Conservation (phyloP, 1,140 invertebrate species). For the Himalopsyche phryganea region DNA sequence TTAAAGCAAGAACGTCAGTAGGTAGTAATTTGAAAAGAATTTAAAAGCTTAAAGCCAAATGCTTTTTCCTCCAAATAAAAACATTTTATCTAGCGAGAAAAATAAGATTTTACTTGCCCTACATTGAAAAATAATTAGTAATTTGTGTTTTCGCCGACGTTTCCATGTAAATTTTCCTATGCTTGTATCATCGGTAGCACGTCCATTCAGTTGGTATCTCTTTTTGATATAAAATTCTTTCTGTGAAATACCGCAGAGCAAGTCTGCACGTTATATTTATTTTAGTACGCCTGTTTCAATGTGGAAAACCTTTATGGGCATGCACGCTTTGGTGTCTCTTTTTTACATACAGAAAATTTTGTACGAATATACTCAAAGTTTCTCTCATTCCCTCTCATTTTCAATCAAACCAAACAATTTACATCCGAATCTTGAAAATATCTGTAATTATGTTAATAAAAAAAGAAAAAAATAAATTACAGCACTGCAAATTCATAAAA, state of each 20-base stretch:
- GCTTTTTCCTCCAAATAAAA: no score
- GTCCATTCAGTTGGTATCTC: slow-evolving; percentile 30
- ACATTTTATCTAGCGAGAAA: neutral
- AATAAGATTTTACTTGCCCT: slow-evolving; percentile 6
- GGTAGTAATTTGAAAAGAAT: no score
- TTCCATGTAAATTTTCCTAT: slow-evolving; percentile 7
- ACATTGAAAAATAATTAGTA: neutral
- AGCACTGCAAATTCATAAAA: no score
- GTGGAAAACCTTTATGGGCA: slow-evolving; percentile 19
- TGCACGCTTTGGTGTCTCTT: neutral
- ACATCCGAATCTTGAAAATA: no score
- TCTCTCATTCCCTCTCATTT: no score
- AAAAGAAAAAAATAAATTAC: no score
- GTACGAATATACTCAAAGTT: no score
- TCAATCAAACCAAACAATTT: no score
- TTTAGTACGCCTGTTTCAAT: slow-evolving; percentile 19
- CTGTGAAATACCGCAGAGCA: slow-evolving; percentile 32
- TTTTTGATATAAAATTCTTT: slow-evolving; percentile 36
- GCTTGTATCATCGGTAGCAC: slow-evolving; percentile 18
- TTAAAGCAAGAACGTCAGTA: no score
- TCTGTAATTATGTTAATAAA: no score
- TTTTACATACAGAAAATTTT: no score
- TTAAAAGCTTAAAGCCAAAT: no score
- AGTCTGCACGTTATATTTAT: slow-evolving; percentile 31
- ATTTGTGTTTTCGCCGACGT: neutral